A percentile compares a stretch with the other conserved stretches of the same genome.
These are phyloP conservation scores for Drosophila kohkoa DNA, from an alignment of 1,140 invertebrate genomes.

Conservation along the genomic window DNA sequence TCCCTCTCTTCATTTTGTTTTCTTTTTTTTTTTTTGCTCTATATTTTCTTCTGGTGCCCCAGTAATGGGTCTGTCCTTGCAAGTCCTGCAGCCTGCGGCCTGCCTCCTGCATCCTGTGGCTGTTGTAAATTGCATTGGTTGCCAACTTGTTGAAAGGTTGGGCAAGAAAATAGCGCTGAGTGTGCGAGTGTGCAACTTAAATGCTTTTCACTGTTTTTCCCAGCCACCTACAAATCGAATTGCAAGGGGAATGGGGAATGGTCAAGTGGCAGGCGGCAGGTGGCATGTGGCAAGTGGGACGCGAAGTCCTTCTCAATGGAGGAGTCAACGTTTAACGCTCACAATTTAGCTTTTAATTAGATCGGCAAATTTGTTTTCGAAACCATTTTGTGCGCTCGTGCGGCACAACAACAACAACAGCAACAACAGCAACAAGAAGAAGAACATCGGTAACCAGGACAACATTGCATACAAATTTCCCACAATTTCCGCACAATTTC, in stretches of 20 bases:
- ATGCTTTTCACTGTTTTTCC: constrained; percentile 76
- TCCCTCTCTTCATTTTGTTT: constrained; percentile 7
- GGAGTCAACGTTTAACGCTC: constrained; percentile 65
- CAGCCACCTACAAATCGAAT: not conserved
- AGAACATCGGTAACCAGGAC: not conserved
- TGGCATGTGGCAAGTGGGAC: constrained; percentile 10
- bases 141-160: constrained; percentile 78
- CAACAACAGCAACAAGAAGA: constrained; percentile 10
- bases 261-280: not conserved
- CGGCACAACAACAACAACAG: constrained; percentile 25
- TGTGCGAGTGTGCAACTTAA: constrained; percentile 62
- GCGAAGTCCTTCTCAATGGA: constrained; percentile 2
- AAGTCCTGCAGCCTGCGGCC: constrained; percentile 19
- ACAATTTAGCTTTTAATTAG: constrained; percentile 81
- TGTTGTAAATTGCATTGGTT: constrained; percentile 77
- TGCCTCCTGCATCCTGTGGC: constrained; percentile 32
- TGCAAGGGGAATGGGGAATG: not conserved
- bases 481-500: constrained; percentile 31
- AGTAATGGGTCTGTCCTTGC: constrained; percentile 74
- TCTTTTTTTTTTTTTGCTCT: constrained; percentile 18
- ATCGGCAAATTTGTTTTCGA: constrained; percentile 79
- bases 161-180: constrained; percentile 38
- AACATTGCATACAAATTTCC: constrained; percentile 55
- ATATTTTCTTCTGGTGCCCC: constrained; percentile 44
- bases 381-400: constrained; percentile 71